These are phyloP conservation scores for Callopanchax toddi DNA, from an alignment of 2,113 vertebrate species.

Conservation along the genomic window DNA sequence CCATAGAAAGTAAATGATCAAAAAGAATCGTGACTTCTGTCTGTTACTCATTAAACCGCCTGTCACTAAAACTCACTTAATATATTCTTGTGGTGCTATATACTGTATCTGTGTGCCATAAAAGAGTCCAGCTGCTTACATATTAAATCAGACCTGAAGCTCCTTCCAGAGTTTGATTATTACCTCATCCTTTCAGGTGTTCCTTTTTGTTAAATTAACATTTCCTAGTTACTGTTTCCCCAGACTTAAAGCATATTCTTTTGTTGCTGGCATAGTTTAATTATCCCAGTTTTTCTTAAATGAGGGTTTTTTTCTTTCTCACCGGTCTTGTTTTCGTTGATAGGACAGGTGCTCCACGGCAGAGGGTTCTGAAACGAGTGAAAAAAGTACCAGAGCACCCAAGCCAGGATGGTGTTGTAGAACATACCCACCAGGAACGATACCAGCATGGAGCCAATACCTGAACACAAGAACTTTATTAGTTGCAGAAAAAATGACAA, in stretches of 20 bases:
- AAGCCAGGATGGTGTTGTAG: conserved; percentile 87
- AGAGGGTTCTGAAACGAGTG: conserved; percentile 89
- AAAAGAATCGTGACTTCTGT: neutral
- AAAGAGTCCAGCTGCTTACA: conserved; percentile 7
- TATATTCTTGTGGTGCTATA: neutral
- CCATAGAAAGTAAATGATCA: too few species aligned
- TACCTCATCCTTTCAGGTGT: too few species aligned
- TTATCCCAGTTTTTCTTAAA: neutral
- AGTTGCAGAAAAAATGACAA: too few species aligned
- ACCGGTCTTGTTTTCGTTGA: conserved; percentile 85
- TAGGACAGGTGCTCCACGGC: conserved; percentile 86
- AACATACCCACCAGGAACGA: conserved; percentile 83
- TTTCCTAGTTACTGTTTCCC: too few species aligned
- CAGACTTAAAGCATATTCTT: too few species aligned
- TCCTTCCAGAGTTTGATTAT: neutral
- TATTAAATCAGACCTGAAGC: neutral
- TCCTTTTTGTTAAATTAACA: too few species aligned
- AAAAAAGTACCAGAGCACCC: conserved; percentile 91
- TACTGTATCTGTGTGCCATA: conserved; percentile 17
- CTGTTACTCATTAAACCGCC: neutral
- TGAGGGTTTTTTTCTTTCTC: neutral
- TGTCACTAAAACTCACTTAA: neutral
- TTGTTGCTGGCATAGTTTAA: neutral
- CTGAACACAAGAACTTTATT: conserved; percentile 61
- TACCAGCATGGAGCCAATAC: conserved; percentile 76